These are phyloP conservation scores for Phainopepla nitens DNA, from an alignment of 2,113 vertebrate genomes.

Conservation along the genomic window DNA sequence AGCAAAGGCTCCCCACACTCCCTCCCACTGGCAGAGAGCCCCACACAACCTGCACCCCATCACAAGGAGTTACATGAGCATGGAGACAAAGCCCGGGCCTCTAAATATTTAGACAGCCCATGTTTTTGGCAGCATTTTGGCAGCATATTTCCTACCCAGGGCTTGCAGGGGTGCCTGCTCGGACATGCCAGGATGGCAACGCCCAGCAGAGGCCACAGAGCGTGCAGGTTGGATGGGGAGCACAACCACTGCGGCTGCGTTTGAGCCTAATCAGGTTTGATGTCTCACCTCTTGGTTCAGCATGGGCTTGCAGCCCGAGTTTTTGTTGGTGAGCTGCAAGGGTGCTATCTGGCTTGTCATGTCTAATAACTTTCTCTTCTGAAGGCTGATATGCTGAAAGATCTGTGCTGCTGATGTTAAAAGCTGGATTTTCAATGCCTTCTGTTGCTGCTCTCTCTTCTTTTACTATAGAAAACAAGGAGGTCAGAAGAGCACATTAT, in stretches of 20 bases:
- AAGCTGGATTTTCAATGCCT: constrained; percentile 84
- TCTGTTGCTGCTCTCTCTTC: constrained; percentile 71
- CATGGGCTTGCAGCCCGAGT: constrained; percentile 78
- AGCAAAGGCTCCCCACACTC: fast-evolving
- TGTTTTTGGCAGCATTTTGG: neutral
- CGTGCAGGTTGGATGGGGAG: constrained; percentile 75
- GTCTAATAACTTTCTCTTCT: constrained; percentile 81
- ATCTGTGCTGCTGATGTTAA: constrained; percentile 77
- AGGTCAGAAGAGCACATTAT: constrained; percentile 74
- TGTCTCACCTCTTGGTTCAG: constrained; percentile 89
- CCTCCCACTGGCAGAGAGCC: neutral
- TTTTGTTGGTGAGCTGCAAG: constrained; percentile 87
- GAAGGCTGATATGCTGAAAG: constrained; percentile 77
- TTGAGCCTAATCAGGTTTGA: constrained; percentile 86
- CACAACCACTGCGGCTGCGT: constrained; percentile 68
- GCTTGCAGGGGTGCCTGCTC: constrained; percentile 62
- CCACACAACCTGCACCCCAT: fast-evolving
- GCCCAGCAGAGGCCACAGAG: neutral
- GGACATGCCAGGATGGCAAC: constrained; percentile 71
- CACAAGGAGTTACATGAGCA: neutral
- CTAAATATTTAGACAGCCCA: neutral
- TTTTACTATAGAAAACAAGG: constrained; percentile 77
- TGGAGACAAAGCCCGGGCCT: fast-evolving
- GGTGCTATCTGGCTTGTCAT: constrained; percentile 85
- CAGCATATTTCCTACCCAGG: neutral